phyloP scores from a whole-genome alignment of 2,113 vertebrate species.

The Maccullochella peelii region DNA sequence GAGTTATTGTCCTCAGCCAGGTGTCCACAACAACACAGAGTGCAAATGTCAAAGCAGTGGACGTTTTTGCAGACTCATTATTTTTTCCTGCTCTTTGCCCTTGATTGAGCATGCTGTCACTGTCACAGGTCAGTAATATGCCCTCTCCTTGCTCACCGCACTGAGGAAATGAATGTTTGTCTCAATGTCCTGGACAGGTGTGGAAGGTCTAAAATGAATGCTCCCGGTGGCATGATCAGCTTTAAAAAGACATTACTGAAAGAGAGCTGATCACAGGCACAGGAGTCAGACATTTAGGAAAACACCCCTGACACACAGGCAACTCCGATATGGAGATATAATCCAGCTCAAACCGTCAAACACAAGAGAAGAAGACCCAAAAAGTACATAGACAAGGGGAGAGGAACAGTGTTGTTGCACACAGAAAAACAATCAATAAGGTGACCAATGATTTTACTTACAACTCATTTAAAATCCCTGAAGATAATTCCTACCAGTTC shows the following conservation, averaged over 20 bases:
- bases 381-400: neutral
- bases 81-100: slow-evolving; percentile 39
- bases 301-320: neutral
- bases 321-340: neutral
- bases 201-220: slow-evolving; percentile 37
- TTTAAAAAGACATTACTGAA: slow-evolving; percentile 33
- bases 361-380: neutral
- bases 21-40: slow-evolving; percentile 19
- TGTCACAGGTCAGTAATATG: slow-evolving; percentile 55
- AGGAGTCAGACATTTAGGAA: neutral
- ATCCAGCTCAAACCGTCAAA: slow-evolving; percentile 4
- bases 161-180: slow-evolving; percentile 42
- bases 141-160: slow-evolving; percentile 38
- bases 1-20: slow-evolving; percentile 8
- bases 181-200: slow-evolving; percentile 17
- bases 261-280: slow-evolving; percentile 10
- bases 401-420: neutral
- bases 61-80: slow-evolving; percentile 38
- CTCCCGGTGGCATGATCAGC: neutral
- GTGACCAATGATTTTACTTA: neutral
- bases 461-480: neutral
- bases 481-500: neutral
- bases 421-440: neutral
- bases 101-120: slow-evolving; percentile 53
- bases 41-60: slow-evolving; percentile 36